phyloP scores from a whole-genome alignment of 2,113 vertebrate genomes.

The Epinephelus cyanopodus region DNA sequence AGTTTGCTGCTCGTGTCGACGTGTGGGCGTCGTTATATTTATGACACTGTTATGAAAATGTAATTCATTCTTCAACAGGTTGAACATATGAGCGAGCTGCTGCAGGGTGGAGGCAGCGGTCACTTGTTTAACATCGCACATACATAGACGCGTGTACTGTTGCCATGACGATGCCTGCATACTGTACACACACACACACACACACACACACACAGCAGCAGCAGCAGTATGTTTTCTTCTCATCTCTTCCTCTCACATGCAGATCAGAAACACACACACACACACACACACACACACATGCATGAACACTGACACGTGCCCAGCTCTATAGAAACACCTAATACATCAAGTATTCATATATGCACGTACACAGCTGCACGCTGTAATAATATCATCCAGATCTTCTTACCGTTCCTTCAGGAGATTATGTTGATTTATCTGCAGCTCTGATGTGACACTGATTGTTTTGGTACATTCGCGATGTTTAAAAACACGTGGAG shows the following conservation, averaged over 20 bases:
- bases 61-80: no score
- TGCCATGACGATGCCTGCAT: constrained; percentile 36
- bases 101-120: no score
- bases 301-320: neutral
- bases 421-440: no score
- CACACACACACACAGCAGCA: neutral
- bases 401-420: no score
- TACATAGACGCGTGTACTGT: neutral
- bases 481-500: no score
- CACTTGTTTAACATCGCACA: no score
- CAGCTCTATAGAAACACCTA: neutral
- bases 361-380: neutral
- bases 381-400: neutral
- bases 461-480: neutral
- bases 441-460: neutral
- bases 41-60: no score
- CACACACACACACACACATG: neutral
- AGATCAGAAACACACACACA: neutral
- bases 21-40: no score
- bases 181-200: neutral
- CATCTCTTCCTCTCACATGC: no score
- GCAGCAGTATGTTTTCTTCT: no score
- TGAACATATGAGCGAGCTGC: no score
- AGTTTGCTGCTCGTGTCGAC: no score
- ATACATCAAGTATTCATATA: neutral